phyloP scores from a whole-genome alignment of 2,113 vertebrate genomes.

The Nyctibius bracteatus region DNA sequence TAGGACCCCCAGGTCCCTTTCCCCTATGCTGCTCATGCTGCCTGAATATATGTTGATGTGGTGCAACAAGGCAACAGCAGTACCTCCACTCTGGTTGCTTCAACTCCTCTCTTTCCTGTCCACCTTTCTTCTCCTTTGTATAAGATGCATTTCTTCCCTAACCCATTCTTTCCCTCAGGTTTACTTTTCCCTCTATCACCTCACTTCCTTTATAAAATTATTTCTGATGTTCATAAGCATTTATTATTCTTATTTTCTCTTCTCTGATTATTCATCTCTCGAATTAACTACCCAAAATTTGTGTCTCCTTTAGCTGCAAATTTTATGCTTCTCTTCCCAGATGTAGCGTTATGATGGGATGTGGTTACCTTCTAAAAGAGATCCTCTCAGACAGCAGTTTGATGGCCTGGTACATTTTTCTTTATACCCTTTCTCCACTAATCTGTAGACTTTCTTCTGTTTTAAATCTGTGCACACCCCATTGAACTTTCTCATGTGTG shows the following conservation, averaged over 20 bases:
- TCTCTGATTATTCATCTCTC: background rate
- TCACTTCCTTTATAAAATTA: background rate
- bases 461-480: background rate
- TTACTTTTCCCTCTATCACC: background rate
- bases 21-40: too few relatives aligned
- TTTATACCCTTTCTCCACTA: background rate
- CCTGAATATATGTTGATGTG: background rate
- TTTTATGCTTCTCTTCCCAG: background rate
- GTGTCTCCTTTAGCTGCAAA: background rate
- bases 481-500: background rate
- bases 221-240: background rate
- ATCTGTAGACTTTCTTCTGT: background rate
- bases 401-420: background rate
- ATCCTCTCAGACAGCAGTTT: background rate
- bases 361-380: background rate
- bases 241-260: background rate
- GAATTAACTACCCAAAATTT: background rate
- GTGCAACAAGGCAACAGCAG: background rate
- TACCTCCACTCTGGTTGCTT: background rate
- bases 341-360: background rate
- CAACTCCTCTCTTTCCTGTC: background rate
- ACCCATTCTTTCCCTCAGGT: background rate
- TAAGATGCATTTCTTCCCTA: background rate
- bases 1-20: too few relatives aligned
- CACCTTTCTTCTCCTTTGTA: background rate